Evolutionary conservation across 2,113 vertebrate species (phyloP).

Genomic region (Sterrhoptilus dennistouni): DNA sequence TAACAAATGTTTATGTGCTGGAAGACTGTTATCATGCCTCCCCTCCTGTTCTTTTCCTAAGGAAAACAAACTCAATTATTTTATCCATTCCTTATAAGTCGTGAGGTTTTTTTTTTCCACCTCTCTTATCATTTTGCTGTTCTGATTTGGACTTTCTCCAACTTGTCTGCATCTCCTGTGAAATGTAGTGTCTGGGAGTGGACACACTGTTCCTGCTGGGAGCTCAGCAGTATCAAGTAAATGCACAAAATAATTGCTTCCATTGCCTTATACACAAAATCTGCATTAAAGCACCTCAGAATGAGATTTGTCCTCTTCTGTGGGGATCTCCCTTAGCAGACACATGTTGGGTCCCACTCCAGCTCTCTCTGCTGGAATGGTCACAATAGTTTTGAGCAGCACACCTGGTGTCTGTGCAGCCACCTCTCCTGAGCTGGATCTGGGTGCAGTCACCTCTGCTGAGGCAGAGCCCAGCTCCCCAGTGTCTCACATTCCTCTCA

Average conservation of each 20-base stretch:
- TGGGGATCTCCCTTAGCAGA: background rate
- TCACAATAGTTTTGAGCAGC: background rate
- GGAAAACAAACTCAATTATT: conserved; percentile 36
- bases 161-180: conserved; percentile 1
- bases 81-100: conserved; percentile 1
- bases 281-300: background rate
- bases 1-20: conserved; percentile 48
- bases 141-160: conserved; percentile 22
- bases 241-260: conserved; percentile 40
- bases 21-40: conserved; percentile 30
- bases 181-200: conserved; percentile 18
- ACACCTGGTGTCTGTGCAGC: background rate
- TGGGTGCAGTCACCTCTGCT: background rate
- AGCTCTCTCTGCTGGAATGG: background rate
- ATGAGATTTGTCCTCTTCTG: background rate
- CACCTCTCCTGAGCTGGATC: background rate
- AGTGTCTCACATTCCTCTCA: background rate
- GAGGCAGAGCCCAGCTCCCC: background rate
- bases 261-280: background rate
- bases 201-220: conserved; percentile 35
- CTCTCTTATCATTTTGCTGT: conserved; percentile 36
- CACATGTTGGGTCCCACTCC: background rate
- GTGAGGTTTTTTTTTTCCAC: background rate
- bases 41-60: conserved; percentile 43
- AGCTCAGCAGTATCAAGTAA: background rate